A percentile compares a stretch with the other conserved stretches of the same genome.
Evolutionary conservation across 2,113 vertebrate genomes (phyloP).

Genomic region (Elephantulus edwardii): DNA sequence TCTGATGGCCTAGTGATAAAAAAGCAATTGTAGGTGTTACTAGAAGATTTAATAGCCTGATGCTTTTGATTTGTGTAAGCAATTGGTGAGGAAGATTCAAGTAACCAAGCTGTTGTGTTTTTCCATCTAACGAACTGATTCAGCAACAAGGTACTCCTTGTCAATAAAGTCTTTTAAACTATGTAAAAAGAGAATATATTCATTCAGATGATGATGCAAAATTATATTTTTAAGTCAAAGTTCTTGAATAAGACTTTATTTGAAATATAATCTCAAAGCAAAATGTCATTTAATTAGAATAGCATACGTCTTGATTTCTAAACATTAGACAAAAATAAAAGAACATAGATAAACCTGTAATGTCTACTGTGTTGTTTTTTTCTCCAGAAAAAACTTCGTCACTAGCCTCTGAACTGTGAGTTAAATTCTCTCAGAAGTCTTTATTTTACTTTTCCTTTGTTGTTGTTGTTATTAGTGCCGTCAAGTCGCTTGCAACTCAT

Average conservation of each 20-base stretch:
- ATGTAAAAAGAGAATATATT: not conserved
- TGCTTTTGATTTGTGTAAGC: not conserved
- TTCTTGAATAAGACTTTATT: not conserved
- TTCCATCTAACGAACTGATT: not conserved
- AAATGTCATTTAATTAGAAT: not conserved
- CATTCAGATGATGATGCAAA: not conserved
- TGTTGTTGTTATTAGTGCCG: no score
- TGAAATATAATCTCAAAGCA: not conserved
- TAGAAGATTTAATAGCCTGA: not conserved
- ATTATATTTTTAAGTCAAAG: not conserved
- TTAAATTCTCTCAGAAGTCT: rapidly evolving
- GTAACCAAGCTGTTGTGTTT: not conserved
- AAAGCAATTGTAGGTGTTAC: not conserved
- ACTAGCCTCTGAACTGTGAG: not conserved
- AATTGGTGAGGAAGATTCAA: not conserved
- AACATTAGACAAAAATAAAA: not conserved
- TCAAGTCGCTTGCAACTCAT: no score
- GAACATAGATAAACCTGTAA: not conserved
- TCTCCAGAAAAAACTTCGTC: not conserved
- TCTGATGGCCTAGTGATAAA: no score
- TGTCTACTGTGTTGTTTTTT: not conserved
- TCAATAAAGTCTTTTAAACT: not conserved
- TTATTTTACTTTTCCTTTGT: not conserved
- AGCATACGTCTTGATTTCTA: not conserved
- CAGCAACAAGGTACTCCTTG: not conserved